Conservation (phyloP, 2,797 vertebrate species). For the Ceryle rudis region DNA sequence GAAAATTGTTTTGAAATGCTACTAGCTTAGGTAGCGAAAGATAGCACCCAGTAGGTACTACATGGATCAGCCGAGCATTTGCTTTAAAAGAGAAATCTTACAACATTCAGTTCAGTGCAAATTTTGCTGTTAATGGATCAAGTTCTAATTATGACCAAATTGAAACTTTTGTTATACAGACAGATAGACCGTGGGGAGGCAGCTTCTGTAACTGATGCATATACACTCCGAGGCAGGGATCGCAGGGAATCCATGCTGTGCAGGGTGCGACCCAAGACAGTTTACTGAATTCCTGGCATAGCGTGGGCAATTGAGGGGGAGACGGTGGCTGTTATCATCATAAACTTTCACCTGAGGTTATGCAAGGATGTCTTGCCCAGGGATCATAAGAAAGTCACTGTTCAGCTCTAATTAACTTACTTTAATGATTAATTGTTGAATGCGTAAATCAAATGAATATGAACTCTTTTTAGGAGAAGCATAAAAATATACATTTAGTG, state of each 20-base stretch:
- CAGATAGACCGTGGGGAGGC: not conserved
- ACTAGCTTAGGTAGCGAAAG: not conserved
- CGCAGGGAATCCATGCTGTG: not conserved
- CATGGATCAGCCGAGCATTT: not conserved
- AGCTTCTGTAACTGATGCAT: not conserved
- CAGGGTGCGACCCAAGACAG: not conserved
- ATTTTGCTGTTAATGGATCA: not conserved
- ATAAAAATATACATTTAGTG: not conserved
- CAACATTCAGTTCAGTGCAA: not conserved
- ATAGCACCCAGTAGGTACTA: not conserved
- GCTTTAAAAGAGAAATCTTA: not conserved
- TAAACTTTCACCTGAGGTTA: conserved; percentile 23
- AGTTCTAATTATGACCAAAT: not conserved
- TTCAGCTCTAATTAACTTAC: not conserved
- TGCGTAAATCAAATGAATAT: not conserved
- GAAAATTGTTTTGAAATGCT: not conserved
- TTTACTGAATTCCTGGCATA: not conserved
- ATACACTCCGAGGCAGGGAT: not conserved
- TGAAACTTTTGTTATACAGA: not conserved
- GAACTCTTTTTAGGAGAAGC: not conserved
- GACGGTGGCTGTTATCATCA: not conserved
- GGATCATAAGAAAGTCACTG: not conserved
- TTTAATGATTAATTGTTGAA: conserved; percentile 23
- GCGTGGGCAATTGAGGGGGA: not conserved
- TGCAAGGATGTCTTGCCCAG: not conserved